Base-by-base conservation (phyloP, 2,797 vertebrate species). In the Alosa sapidissima region DNA sequence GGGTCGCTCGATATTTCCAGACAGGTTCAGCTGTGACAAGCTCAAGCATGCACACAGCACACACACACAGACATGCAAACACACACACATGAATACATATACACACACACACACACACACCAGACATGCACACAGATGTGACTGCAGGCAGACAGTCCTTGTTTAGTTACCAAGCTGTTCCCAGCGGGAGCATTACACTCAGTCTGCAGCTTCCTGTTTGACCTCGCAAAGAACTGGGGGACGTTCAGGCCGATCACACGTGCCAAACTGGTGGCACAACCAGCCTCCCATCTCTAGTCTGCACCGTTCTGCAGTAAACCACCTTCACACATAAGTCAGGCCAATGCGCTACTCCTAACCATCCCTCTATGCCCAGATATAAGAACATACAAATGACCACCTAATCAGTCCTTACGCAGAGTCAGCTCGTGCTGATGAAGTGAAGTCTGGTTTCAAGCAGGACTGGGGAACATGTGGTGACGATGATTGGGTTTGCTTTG, bases 141-240 rank as follows among this genome's bases (percentile, higher is more conserved):
- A 65, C 24, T 65, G 8, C 62, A 33, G 62, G 24, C 62, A 33
- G 55, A 58, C 55, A n/a, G 55, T 58, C 16, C 16, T 58, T 58
- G 55, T 21, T 58, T n/a, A 58, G 55, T 19, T 21, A 58, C 21
- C 3, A 21, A 21, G 55, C 55, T 19, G 19, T n/a, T 58, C 55
- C 55, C 55, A 58, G 55, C 55, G 55, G 55, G 55, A 58, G 55
- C 55, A 58, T 58, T 58, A 58, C 4, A 7, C 55, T 58, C 55
- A 58, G 55, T 58, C 55, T 58, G 19, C 19, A 58, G 55, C 55
- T 58, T 58, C 55, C 55, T 21, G 55, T 58, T 19, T 58, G 55
- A 21, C 55, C 55, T 58, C 55, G 92, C 10, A 0, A 81, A 62
- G 41, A 65, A 7, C 78, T 84, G 88, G 55, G 55, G 55, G 55